phyloP scores from a whole-genome alignment of 2,888 invertebrate species.

The Drosophila histrio region DNA sequence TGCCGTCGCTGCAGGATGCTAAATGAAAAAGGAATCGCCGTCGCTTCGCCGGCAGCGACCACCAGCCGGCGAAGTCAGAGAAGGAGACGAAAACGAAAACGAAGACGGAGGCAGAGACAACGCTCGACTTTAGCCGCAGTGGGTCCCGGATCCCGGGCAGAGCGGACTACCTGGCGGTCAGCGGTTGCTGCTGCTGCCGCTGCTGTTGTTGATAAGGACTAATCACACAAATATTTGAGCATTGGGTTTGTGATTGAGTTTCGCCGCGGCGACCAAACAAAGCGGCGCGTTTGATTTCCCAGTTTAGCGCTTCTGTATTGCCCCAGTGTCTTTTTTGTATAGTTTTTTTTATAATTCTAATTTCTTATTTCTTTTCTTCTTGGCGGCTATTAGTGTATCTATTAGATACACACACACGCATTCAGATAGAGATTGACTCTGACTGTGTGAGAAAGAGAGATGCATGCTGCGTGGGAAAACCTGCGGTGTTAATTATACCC shows the following conservation, averaged over 20 bases:
- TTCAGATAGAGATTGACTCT: neutral
- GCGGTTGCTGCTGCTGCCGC: conserved; percentile 9
- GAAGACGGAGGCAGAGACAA: conserved; percentile 13
- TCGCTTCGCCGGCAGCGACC: conserved; percentile 42
- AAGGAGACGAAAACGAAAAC: conserved; percentile 15
- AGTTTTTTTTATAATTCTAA: conserved; percentile 47
- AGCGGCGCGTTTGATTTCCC: conserved; percentile 69
- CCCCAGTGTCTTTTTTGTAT: conserved; percentile 28
- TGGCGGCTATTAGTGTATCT: conserved; percentile 64
- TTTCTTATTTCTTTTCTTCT: conserved; percentile 64
- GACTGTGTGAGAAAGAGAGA: conserved; percentile 11
- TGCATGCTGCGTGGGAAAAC: conserved; percentile 75
- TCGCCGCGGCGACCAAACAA: conserved; percentile 53
- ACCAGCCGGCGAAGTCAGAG: conserved; percentile 37
- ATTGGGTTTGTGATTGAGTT: conserved; percentile 71
- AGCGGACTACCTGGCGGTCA: conserved; percentile 42
- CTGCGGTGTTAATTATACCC: conserved; percentile 78
- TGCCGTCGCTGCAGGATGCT: conserved; percentile 75
- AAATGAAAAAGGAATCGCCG: conserved; percentile 69
- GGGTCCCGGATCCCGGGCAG: conserved; percentile 48
- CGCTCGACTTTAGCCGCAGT: conserved; percentile 76
- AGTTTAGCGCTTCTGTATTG: conserved; percentile 82
- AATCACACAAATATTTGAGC: conserved; percentile 82
- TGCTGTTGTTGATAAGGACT: conserved; percentile 76
- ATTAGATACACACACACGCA: conserved; percentile 49